Evolutionary conservation across 2,888 invertebrate species (phyloP).

Genomic region (Lydus trimaculatus): DNA sequence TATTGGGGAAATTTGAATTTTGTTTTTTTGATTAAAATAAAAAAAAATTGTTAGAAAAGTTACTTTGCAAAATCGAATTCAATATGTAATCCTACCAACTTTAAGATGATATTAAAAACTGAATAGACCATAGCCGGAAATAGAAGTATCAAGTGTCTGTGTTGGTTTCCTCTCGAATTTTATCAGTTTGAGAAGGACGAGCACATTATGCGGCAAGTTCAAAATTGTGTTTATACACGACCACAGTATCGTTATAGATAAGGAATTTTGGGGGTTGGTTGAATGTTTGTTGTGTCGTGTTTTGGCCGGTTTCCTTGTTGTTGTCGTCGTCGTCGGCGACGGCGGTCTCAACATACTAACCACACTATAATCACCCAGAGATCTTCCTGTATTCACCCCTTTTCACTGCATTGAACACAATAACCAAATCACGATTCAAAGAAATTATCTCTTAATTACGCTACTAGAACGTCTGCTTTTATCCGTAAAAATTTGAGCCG

Average conservation of each 20-base stretch:
- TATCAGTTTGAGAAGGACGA: conserved; percentile 32
- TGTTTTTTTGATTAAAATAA: not conserved
- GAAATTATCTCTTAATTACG: not conserved
- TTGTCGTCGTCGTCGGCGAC: not conserved
- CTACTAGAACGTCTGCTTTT: too few species aligned
- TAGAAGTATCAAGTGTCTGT: conserved; percentile 40
- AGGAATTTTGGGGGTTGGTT: conserved; percentile 16
- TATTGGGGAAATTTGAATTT: too few species aligned
- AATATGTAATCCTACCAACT: conserved; percentile 41
- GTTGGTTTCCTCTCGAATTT: conserved; percentile 38
- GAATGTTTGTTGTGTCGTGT: conserved; percentile 2
- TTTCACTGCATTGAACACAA: not conserved
- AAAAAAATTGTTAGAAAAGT: too few species aligned
- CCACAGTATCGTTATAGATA: conserved; percentile 35
- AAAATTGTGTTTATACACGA: conserved; percentile 39
- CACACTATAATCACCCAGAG: not conserved
- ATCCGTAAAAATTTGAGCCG: too few species aligned
- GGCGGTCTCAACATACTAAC: not conserved
- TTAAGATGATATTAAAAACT: conserved; percentile 44
- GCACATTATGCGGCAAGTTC: conserved; percentile 38
- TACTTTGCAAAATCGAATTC: conserved; percentile 30
- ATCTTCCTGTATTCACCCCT: not conserved
- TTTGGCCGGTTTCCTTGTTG: not conserved
- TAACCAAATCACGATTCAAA: not conserved
- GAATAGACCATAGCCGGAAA: conserved; percentile 42